Percentiles rank a stretch among this genome's conserved stretches.
These are phyloP conservation scores for Emberiza fucata DNA, from an alignment of 2,113 vertebrate species.

Conservation along the genomic window DNA sequence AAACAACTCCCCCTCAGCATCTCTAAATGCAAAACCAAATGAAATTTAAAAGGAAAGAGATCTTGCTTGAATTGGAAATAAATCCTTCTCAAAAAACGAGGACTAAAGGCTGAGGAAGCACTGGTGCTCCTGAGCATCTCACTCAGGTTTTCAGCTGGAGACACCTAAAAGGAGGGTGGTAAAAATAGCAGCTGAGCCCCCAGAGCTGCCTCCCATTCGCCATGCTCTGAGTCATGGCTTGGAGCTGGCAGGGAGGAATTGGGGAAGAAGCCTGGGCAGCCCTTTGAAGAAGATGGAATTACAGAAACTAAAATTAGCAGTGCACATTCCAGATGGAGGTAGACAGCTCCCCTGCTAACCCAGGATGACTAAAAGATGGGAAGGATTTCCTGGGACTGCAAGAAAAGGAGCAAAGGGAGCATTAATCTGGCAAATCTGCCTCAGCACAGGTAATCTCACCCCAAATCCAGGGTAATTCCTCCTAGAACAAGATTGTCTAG, in stretches of 20 bases:
- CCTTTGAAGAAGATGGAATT: constrained; percentile 25
- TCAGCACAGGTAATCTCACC: neutral
- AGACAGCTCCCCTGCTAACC: neutral
- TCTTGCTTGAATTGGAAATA: neutral
- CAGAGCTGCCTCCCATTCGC: neutral
- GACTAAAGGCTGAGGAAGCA: neutral
- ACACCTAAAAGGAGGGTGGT: neutral
- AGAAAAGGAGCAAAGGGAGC: neutral
- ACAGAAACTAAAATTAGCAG: constrained; percentile 6
- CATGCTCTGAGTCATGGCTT: neutral
- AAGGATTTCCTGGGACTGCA: neutral
- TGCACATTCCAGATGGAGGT: neutral
- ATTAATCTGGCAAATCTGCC: neutral
- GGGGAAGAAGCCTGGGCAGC: neutral
- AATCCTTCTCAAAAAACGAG: neutral
- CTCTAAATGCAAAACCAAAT: neutral
- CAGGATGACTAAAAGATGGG: neutral
- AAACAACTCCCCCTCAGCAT: neutral
- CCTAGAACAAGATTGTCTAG: neutral
- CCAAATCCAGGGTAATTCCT: constrained; percentile 42
- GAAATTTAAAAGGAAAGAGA: neutral
- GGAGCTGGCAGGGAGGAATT: neutral
- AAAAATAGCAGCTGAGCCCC: neutral
- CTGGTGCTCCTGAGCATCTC: neutral
- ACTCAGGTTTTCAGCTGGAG: neutral